Conservation (phyloP, 30 jellyfish, hydroid and myxozoan genomes). For the Pelagia noctiluca region DNA sequence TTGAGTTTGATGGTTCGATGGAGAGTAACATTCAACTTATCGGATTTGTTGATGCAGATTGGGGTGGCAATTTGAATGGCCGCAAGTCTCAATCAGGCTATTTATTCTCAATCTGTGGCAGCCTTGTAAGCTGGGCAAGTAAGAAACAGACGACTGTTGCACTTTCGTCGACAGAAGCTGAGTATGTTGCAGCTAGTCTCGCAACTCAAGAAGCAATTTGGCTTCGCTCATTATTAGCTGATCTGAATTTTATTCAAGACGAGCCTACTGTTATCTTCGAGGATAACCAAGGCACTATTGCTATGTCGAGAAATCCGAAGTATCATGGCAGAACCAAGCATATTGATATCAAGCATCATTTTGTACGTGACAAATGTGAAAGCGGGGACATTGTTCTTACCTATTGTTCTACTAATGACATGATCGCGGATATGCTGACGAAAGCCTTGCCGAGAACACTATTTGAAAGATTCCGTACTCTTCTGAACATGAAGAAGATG, state of each 20-base stretch:
- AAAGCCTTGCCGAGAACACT: constrained; percentile 35
- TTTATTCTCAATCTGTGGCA: background rate
- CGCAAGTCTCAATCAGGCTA: constrained; percentile 22
- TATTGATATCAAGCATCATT: constrained; percentile 37
- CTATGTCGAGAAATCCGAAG: constrained; percentile 44
- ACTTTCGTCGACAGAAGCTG: constrained; percentile 62
- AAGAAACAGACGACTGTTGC: constrained; percentile 47
- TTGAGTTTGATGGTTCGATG: background rate
- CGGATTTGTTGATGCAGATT: constrained; percentile 51
- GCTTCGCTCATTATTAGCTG: constrained; percentile 4
- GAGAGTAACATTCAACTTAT: background rate
- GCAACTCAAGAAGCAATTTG: constrained; percentile 71
- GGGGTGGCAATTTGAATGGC: constrained; percentile 36
- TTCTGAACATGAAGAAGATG: background rate
- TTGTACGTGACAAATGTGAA: constrained; percentile 26
- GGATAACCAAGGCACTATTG: constrained; percentile 60
- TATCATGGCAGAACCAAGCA: constrained; percentile 21
- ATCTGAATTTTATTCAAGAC: constrained; percentile 7
- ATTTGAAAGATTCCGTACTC: constrained; percentile 20
- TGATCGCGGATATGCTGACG: constrained; percentile 56
- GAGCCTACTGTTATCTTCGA: constrained; percentile 20
- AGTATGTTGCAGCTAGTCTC: constrained; percentile 33
- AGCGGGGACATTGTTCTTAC: constrained; percentile 18
- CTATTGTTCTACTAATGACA: constrained; percentile 39
- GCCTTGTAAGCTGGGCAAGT: background rate